Evolutionary conservation across 92 coral and sea anemone genomes (phyloP), one percentile per base, ranked within the genome.

Genomic region (Phenganax subtilis): DNA sequence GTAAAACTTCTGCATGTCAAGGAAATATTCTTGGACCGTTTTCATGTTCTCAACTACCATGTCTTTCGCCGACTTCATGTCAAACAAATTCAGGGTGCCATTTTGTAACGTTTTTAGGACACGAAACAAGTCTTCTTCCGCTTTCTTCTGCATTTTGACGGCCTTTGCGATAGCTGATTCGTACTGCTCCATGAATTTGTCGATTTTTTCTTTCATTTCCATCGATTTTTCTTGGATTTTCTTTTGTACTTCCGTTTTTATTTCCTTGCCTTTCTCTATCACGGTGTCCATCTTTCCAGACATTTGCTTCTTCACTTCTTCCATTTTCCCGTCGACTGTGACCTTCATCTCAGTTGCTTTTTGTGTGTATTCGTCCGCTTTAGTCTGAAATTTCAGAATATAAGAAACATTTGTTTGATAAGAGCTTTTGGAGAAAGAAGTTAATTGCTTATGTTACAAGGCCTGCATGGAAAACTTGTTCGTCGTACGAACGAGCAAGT

Each of bases 191-290:
- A 56, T 44, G 7, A 62, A 60, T 3, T 30, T 12, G 12, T 57
- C 51, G 30, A 57, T 47, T 28, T 30, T 76, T 20, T 30, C 52
- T 20, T 66, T 66, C 29, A 75, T 16, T 55, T 54, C 31, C 54
- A 8, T 59, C 30, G 28, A 17, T 59, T 25, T 11, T 17, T 57
- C 52, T 29, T 4, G 51, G 55, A 60, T 56, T 64, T 64, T 44
- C 10, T 8, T 7, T 2, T 64, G 37, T 0, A 28, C 73, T 10
- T 1, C 14, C 9, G 12, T 53, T 52, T 76, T 76, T 54, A 76
- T 1, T 51, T 76, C 81, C 17, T 57, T 29, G 70, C 25, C 81
- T 17, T 76, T 76, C 16, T 76, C 81, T 25, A 57, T 16, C 12
- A 59, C 55, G 54, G 65, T 76, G 7, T 76, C 81, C 1, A 54